A percentile compares a stretch with the other conserved stretches of the same genome.
Conservation (phyloP, 2,888 invertebrate genomes). For the Sicus ferrugineus region DNA sequence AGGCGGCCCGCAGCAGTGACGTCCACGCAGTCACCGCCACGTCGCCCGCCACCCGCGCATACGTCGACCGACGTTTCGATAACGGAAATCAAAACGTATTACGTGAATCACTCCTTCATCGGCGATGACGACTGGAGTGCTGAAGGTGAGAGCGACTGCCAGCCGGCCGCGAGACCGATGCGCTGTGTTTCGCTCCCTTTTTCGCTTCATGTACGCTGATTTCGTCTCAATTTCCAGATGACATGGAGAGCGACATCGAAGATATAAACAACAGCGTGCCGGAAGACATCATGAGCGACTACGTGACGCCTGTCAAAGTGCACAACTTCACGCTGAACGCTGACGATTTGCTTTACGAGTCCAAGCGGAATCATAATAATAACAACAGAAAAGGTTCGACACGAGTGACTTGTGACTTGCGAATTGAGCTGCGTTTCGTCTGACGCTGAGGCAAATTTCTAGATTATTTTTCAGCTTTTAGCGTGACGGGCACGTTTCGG, state of each 20-base stretch:
- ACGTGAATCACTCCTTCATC: conserved; percentile 50
- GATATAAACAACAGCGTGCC: conserved; percentile 48
- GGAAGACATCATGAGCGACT: conserved; percentile 63
- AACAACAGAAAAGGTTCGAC: conserved; percentile 41
- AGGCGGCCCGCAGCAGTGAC: conserved; percentile 27
- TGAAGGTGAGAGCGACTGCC: conserved; percentile 40
- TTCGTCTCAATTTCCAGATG: conserved; percentile 35
- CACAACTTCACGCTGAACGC: conserved; percentile 67
- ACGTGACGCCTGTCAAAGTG: conserved; percentile 69
- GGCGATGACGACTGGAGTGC: conserved; percentile 46
- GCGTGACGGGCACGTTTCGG: conserved; percentile 73
- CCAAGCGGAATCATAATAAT: conserved; percentile 55
- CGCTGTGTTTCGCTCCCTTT: too few relatives aligned
- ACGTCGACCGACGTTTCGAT: too few relatives aligned
- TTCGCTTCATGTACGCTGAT: background rate
- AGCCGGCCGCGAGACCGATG: too few relatives aligned
- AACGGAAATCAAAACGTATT: conserved; percentile 43
- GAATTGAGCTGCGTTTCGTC: background rate
- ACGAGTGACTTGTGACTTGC: background rate
- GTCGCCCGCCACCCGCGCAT: conserved; percentile 8
- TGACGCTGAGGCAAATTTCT: background rate
- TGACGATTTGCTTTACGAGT: conserved; percentile 69
- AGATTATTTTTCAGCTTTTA: conserved; percentile 63
- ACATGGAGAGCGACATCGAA: conserved; percentile 48
- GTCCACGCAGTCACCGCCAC: conserved; percentile 7